These are phyloP conservation scores for Lethrus apterus DNA, from an alignment of 1,140 invertebrate species.

Conservation along the genomic window DNA sequence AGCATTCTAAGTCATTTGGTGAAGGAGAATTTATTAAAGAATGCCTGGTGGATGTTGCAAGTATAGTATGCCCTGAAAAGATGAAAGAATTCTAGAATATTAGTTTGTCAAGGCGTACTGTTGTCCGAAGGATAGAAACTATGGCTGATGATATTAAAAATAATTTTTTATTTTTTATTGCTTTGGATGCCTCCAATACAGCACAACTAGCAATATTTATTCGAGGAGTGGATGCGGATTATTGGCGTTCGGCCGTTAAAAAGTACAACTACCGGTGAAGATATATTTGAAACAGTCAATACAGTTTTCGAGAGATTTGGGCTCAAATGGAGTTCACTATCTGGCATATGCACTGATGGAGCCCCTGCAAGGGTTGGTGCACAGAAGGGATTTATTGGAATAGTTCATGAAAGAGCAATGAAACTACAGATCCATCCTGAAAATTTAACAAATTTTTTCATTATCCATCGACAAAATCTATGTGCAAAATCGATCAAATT, in stretches of 20 bases:
- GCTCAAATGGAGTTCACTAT: conserved; percentile 5
- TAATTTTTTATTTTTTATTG: too few relatives aligned
- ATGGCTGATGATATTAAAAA: too few relatives aligned
- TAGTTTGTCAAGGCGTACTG: too few relatives aligned
- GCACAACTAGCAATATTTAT: too few relatives aligned
- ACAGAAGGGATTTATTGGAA: conserved; percentile 3
- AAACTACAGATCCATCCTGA: background rate
- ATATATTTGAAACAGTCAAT: conserved; percentile 8
- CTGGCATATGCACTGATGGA: conserved; percentile 6
- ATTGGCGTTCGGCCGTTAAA: conserved; percentile 6
- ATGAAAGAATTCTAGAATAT: too few relatives aligned
- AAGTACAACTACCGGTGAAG: conserved; percentile 3
- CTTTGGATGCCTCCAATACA: too few relatives aligned
- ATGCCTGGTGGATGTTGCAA: too few relatives aligned
- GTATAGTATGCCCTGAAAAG: too few relatives aligned
- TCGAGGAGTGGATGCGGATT: too few relatives aligned
- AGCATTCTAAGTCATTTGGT: too few relatives aligned
- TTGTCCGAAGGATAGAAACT: too few relatives aligned
- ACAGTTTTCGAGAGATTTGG: conserved; percentile 2
- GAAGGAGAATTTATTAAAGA: too few relatives aligned
- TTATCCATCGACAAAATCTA: conserved; percentile 6
- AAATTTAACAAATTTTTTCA: background rate
- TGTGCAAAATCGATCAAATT: conserved; percentile 9
- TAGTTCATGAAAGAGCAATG: background rate
- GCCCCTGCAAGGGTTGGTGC: conserved; percentile 2